A percentile compares a stretch with the other conserved stretches of the same genome.
phyloP scores from a whole-genome alignment of 1,140 invertebrate genomes.

The Archegozetes longisetosus region DNA sequence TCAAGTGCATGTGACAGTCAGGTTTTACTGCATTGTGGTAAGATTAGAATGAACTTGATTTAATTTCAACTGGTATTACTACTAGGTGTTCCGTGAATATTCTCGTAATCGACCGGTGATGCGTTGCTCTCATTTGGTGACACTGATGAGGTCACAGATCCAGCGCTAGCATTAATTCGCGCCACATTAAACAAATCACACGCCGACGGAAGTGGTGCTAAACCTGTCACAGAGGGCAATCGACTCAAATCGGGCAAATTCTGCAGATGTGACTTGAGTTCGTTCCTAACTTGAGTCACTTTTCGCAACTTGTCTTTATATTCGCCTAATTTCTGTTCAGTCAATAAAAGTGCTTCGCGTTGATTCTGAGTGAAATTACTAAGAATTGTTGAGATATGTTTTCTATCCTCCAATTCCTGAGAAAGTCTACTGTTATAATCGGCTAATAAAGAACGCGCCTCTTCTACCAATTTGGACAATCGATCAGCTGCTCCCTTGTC shows the following conservation, averaged over 20 bases:
- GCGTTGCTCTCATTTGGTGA: slow-evolving; percentile 6
- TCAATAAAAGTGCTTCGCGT: slow-evolving; percentile 60
- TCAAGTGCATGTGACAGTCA: no score
- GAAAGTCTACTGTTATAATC: slow-evolving; percentile 74
- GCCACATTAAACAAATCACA: slow-evolving; percentile 63
- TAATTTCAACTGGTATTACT: background rate
- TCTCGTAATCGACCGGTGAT: slow-evolving; percentile 7
- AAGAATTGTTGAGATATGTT: slow-evolving; percentile 65
- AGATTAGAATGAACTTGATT: no score
- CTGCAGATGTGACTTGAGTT: slow-evolving; percentile 77
- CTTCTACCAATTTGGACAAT: slow-evolving; percentile 58
- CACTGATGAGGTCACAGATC: background rate
- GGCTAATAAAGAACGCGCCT: slow-evolving; percentile 62
- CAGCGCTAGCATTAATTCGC: background rate
- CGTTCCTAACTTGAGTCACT: slow-evolving; percentile 58
- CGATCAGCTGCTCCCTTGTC: slow-evolving; percentile 54
- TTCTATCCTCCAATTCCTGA: slow-evolving; percentile 68
- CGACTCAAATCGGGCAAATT: slow-evolving; percentile 80
- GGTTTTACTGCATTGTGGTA: no score
- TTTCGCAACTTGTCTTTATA: slow-evolving; percentile 70
- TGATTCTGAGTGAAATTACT: slow-evolving; percentile 69
- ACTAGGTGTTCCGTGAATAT: no score
- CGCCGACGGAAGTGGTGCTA: slow-evolving; percentile 79
- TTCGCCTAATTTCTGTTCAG: slow-evolving; percentile 71
- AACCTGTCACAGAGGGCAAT: slow-evolving; percentile 69